Conservation (phyloP, 2,797 vertebrate species). For the Anniella stebbinsi region DNA sequence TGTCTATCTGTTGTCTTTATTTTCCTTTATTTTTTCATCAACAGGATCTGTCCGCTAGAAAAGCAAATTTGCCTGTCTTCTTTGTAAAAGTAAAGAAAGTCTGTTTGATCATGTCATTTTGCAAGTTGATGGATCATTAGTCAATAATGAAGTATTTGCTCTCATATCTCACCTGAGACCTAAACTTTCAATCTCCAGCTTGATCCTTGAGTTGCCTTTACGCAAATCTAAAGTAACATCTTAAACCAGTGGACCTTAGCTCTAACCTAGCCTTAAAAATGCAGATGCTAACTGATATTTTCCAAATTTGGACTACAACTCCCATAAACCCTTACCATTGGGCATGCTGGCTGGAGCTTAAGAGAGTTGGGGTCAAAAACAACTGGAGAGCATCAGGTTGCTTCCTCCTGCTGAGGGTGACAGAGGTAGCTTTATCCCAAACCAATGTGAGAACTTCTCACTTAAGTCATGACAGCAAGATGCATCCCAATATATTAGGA, state of each 20-base stretch:
- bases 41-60: background rate
- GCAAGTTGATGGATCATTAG: background rate
- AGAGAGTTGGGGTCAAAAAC: too few species aligned
- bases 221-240: background rate
- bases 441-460: background rate
- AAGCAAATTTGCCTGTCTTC: constrained; percentile 23
- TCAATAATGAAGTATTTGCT: constrained; percentile 8
- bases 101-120: background rate
- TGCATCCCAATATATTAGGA: background rate
- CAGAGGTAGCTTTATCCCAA: background rate
- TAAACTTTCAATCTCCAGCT: background rate
- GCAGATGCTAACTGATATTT: background rate
- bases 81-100: background rate
- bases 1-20: too few species aligned
- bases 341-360: too few species aligned
- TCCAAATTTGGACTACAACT: background rate
- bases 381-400: too few species aligned
- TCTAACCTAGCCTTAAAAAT: background rate
- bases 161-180: background rate
- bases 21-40: background rate
- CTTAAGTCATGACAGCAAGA: background rate
- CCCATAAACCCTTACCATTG: too few species aligned
- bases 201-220: background rate
- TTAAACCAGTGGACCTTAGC: constrained; percentile 6
- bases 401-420: background rate